phyloP scores from a whole-genome alignment of 2,888 invertebrate genomes.

The Cataglyphis altisquamis region DNA sequence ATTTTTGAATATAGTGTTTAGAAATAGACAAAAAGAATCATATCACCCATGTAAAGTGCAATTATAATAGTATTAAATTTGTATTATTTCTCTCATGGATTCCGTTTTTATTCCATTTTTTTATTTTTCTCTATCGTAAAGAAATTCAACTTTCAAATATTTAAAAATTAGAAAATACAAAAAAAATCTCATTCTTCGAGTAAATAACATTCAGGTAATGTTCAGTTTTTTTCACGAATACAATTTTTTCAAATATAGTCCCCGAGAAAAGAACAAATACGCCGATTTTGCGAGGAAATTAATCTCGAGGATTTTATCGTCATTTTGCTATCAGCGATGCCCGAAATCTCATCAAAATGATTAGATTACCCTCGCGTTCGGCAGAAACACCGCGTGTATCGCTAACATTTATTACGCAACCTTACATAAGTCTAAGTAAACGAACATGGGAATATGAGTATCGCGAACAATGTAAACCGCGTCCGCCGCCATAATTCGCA shows the following conservation, averaged over 20 bases:
- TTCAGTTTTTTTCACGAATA: not conserved
- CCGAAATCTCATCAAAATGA: constrained; percentile 12
- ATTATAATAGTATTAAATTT: not conserved
- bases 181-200: not conserved
- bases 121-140: not conserved
- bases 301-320: constrained; percentile 6
- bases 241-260: not conserved
- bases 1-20: not conserved
- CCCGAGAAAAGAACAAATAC: not conserved
- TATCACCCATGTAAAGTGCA: not conserved
- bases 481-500: not conserved
- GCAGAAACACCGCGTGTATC: not conserved
- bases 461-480: constrained; percentile 2
- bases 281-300: constrained; percentile 2
- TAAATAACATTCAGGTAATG: not conserved
- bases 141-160: not conserved
- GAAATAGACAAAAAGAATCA: not conserved
- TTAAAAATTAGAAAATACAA: not conserved
- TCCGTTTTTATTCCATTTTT: not conserved
- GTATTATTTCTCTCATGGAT: not conserved
- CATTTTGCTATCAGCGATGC: constrained; percentile 1
- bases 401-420: not conserved
- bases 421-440: constrained; percentile 1
- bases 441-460: too few relatives aligned
- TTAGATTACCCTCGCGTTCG: constrained; percentile 24